phyloP scores from a whole-genome alignment of 2,113 vertebrate species.

The Chroicocephalus ridibundus region DNA sequence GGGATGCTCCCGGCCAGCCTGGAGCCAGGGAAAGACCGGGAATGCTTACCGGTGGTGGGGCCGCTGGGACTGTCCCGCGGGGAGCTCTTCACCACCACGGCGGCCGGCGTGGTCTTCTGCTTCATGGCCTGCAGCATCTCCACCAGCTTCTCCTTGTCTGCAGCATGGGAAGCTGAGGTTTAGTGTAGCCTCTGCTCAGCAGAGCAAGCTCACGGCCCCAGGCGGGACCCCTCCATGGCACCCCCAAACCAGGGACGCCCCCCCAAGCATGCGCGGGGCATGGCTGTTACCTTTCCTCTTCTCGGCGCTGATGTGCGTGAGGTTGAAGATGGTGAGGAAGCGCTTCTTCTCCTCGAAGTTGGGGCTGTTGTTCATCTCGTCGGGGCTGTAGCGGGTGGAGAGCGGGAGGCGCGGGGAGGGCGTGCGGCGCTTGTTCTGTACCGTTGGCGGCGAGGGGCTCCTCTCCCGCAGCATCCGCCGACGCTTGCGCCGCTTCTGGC shows the following conservation, averaged over 20 bases:
- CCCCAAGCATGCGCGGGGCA: rapidly evolving
- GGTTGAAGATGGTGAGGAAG: constrained; percentile 95
- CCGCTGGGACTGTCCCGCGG: constrained; percentile 83
- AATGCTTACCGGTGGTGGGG: constrained; percentile 77
- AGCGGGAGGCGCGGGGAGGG: constrained; percentile 78
- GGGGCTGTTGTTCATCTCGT: constrained; percentile 94
- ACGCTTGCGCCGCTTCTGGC: constrained; percentile 91
- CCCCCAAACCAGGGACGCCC: background rate
- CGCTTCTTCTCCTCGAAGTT: constrained; percentile 96
- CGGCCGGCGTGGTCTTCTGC: constrained; percentile 80
- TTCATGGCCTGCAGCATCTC: constrained; percentile 94
- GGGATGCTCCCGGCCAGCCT: background rate
- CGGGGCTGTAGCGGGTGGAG: constrained; percentile 91
- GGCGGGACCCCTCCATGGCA: rapidly evolving
- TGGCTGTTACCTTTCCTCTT: constrained; percentile 86
- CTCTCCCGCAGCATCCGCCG: constrained; percentile 92
- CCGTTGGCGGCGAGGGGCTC: constrained; percentile 86
- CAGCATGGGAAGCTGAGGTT: constrained; percentile 63
- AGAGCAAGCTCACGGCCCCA: background rate
- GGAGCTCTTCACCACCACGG: constrained; percentile 83
- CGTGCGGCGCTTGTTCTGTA: constrained; percentile 85
- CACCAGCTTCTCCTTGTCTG: constrained; percentile 92
- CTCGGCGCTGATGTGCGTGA: constrained; percentile 90
- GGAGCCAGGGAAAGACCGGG: rapidly evolving
- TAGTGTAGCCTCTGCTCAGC: constrained; percentile 38